phyloP scores from a whole-genome alignment of 2,888 invertebrate genomes.

The Tetheella fluctuosa region DNA sequence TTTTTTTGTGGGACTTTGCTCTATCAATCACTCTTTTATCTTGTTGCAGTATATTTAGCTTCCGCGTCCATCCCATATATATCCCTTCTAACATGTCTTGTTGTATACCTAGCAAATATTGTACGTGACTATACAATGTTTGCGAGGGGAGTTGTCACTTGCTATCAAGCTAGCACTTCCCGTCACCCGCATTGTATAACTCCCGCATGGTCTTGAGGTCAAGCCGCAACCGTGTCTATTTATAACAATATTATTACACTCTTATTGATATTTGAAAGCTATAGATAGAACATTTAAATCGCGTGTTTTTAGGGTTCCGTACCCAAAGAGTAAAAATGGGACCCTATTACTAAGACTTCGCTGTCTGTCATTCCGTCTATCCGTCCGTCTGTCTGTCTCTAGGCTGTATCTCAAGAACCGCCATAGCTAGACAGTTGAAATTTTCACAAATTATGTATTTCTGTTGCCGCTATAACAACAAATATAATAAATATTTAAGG shows the following conservation, averaged over 20 bases:
- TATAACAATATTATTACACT: neutral
- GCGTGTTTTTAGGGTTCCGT: too few relatives aligned
- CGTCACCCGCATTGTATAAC: slow-evolving; percentile 48
- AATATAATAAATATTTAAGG: too few relatives aligned
- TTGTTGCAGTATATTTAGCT: neutral
- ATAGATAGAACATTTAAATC: too few relatives aligned
- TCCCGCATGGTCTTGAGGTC: slow-evolving; percentile 37
- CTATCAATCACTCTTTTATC: neutral
- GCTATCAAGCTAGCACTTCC: slow-evolving; percentile 34
- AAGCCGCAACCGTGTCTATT: neutral
- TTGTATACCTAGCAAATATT: neutral
- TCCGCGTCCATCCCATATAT: neutral
- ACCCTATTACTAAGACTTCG: too few relatives aligned
- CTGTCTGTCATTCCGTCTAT: too few relatives aligned
- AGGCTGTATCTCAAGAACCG: too few relatives aligned
- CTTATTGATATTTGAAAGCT: too few relatives aligned
- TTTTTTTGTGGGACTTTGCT: neutral
- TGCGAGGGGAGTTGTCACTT: slow-evolving; percentile 12
- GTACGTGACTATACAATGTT: neutral
- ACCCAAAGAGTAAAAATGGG: too few relatives aligned
- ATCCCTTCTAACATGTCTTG: neutral
- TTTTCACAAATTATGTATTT: too few relatives aligned
- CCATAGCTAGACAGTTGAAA: too few relatives aligned
- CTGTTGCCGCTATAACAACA: too few relatives aligned
- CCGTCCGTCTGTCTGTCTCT: too few relatives aligned